Conservation (phyloP, 2,888 invertebrate genomes). For the Chloroclystis v-ata region DNA sequence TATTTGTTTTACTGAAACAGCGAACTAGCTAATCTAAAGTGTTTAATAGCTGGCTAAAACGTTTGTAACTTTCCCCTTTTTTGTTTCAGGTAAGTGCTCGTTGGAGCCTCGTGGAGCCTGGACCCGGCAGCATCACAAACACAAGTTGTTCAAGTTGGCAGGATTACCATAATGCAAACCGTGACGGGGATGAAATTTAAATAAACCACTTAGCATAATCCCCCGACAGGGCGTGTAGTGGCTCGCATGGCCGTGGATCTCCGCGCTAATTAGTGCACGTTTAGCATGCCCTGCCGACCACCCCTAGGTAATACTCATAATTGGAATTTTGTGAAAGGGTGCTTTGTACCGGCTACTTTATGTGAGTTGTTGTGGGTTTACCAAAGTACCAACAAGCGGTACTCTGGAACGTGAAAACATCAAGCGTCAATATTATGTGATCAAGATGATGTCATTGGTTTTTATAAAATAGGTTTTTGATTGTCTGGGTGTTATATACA, state of each 20-base stretch:
- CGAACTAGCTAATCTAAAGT: slow-evolving; percentile 3
- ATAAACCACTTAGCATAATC: slow-evolving; percentile 42
- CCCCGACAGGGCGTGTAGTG: slow-evolving; percentile 8
- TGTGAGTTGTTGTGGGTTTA: background rate
- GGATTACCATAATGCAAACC: slow-evolving; percentile 34
- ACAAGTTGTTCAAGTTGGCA: slow-evolving; percentile 25
- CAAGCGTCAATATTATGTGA: too few relatives aligned
- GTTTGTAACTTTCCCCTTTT: slow-evolving; percentile 16
- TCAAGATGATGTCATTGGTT: too few relatives aligned
- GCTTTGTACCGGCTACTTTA: background rate
- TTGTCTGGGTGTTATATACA: too few relatives aligned
- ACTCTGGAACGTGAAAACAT: too few relatives aligned
- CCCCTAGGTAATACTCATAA: background rate
- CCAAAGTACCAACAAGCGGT: background rate
- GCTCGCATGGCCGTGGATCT: background rate
- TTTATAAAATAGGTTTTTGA: too few relatives aligned
- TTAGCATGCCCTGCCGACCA: background rate
- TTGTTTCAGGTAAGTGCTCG: slow-evolving; percentile 26
- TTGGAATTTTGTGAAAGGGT: background rate
- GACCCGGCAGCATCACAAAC: too few relatives aligned
- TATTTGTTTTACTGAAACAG: background rate
- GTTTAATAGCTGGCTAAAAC: slow-evolving; percentile 10
- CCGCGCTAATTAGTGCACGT: slow-evolving; percentile 5
- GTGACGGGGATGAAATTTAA: slow-evolving; percentile 38
- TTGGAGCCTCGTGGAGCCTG: too few relatives aligned